Evolutionary conservation across 1,140 invertebrate species (phyloP).

Genomic region (Homalodisca vitripennis): DNA sequence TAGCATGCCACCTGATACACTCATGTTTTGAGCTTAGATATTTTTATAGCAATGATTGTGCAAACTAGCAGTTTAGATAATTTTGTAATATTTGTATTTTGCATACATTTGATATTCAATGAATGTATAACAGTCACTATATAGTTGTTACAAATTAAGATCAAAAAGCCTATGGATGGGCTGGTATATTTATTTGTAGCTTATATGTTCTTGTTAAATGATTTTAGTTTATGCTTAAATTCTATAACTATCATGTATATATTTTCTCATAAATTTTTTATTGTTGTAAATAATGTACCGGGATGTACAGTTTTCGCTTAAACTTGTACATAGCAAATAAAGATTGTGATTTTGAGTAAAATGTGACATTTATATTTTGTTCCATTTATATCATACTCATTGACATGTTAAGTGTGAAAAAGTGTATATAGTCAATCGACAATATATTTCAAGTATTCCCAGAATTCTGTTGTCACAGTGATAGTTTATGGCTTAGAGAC

Average conservation of each 20-base stretch:
- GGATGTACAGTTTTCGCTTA: slow-evolving; percentile 26
- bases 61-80: neutral
- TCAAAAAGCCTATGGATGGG: too few relatives aligned
- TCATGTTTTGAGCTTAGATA: neutral
- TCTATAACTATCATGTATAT: slow-evolving; percentile 4
- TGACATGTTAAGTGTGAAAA: neutral
- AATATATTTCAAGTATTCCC: too few relatives aligned
- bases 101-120: neutral
- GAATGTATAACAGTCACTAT: too few relatives aligned
- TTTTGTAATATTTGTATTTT: neutral
- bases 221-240: neutral
- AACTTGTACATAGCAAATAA: slow-evolving; percentile 24
- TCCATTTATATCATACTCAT: neutral
- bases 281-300: slow-evolving; percentile 25
- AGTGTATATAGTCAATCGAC: neutral
- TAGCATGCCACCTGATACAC: too few relatives aligned
- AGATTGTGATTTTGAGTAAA: slow-evolving; percentile 26
- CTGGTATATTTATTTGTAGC: neutral
- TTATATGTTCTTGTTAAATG: neutral
- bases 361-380: neutral
- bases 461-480: too few relatives aligned
- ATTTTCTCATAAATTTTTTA: slow-evolving; percentile 6
- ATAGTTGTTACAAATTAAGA: neutral
- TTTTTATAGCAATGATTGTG: neutral
- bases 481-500: too few relatives aligned